Percentiles rank a stretch among this genome's conserved stretches.
Evolutionary conservation across 2,888 invertebrate genomes (phyloP).

Genomic region (Dermolepida albohirtum): DNA sequence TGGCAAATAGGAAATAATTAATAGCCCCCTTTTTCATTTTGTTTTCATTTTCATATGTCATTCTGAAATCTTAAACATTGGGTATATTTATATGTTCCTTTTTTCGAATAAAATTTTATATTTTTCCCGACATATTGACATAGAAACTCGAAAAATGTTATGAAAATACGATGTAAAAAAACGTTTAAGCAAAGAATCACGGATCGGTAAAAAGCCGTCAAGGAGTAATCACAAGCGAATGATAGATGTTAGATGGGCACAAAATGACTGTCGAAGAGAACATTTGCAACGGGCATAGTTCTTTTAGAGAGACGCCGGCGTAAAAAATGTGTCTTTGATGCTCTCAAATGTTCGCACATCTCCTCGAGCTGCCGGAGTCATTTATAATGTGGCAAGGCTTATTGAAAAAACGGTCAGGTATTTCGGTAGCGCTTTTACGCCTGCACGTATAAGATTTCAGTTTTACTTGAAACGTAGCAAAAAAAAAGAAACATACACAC

Average conservation of each 20-base stretch:
- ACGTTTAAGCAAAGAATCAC: conserved; percentile 3
- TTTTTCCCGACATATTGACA: no score
- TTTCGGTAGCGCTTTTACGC: conserved; percentile 46
- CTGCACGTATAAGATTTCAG: conserved; percentile 41
- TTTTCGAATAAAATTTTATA: no score
- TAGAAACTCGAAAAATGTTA: background rate
- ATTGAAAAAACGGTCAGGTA: conserved; percentile 52
- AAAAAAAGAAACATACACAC: conserved; percentile 13
- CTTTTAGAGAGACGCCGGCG: conserved; percentile 43
- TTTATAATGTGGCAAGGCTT: conserved; percentile 49
- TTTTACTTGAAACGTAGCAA: conserved; percentile 30
- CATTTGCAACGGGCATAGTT: conserved; percentile 49
- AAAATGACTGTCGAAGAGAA: conserved; percentile 50
- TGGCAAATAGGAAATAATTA: no score
- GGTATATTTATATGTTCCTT: no score
- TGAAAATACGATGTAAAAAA: conserved; percentile 4
- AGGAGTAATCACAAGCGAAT: conserved; percentile 48
- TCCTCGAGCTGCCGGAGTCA: conserved; percentile 47
- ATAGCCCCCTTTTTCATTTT: no score
- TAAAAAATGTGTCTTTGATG: conserved; percentile 52
- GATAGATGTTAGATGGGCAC: conserved; percentile 48
- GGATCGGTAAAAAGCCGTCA: conserved; percentile 46
- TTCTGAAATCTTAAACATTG: no score
- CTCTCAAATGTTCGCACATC: conserved; percentile 51
- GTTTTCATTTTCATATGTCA: no score